Percentiles rank a stretch among this genome's conserved stretches.
phyloP scores from a whole-genome alignment of 2,888 invertebrate species.

The Plebejus melissa region DNA sequence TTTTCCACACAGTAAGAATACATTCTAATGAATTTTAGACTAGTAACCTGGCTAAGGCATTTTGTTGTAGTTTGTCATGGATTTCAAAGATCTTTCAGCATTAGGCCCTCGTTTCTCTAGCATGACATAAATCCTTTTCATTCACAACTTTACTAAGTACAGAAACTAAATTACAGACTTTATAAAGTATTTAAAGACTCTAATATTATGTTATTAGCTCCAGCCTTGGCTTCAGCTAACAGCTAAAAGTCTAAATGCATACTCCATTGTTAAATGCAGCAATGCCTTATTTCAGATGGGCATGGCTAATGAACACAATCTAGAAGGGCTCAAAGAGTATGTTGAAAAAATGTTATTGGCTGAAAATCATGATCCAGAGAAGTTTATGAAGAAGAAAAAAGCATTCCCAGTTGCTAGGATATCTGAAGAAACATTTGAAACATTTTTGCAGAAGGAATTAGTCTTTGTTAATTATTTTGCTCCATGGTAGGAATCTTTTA shows the following conservation, averaged over 20 bases:
- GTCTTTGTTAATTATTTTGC: constrained; percentile 93
- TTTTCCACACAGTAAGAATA: neutral
- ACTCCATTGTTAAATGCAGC: neutral
- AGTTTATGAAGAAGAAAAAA: constrained; percentile 71
- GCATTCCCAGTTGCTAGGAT: constrained; percentile 79
- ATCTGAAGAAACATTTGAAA: constrained; percentile 85
- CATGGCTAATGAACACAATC: constrained; percentile 83
- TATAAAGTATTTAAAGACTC: too few species aligned
- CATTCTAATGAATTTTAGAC: too few species aligned
- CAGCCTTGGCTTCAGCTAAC: too few species aligned
- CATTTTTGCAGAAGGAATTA: constrained; percentile 83
- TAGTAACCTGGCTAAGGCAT: too few species aligned
- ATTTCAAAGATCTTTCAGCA: too few species aligned
- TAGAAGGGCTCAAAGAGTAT: constrained; percentile 84
- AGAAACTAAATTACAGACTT: too few species aligned
- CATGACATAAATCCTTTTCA: neutral
- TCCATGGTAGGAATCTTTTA: constrained; percentile 82
- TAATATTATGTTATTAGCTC: too few species aligned
- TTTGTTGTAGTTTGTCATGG: too few species aligned
- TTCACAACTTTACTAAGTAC: too few species aligned
- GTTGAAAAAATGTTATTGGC: constrained; percentile 82
- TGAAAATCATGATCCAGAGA: constrained; percentile 70
- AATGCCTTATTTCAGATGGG: constrained; percentile 78
- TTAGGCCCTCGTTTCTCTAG: neutral
- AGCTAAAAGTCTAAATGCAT: neutral